phyloP scores from a whole-genome alignment of 2,888 invertebrate species.

The Junonia oenone region DNA sequence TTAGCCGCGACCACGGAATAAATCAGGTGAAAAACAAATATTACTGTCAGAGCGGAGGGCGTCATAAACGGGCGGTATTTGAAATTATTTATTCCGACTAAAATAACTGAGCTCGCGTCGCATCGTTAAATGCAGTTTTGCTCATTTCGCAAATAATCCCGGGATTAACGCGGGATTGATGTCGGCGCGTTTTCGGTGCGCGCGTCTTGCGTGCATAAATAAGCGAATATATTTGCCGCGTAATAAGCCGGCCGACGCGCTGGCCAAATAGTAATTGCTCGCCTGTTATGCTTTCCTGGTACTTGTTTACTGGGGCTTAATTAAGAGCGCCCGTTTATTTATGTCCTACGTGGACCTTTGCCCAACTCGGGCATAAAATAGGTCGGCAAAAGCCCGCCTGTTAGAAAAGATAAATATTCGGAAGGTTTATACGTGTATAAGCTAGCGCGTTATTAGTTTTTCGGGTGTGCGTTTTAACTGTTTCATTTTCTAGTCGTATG shows the following conservation, averaged over 20 bases:
- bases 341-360: conserved; percentile 27
- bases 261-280: conserved; percentile 48
- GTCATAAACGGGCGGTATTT: conserved; percentile 59
- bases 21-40: conserved; percentile 66
- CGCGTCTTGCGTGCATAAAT: conserved; percentile 57
- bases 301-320: conserved; percentile 42
- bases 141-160: conserved; percentile 57
- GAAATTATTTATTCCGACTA: conserved; percentile 49
- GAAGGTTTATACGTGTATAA: conserved; percentile 13
- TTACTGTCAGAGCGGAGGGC: conserved; percentile 54
- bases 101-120: conserved; percentile 51
- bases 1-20: conserved; percentile 46
- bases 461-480: not conserved
- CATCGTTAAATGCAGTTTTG: conserved; percentile 61
- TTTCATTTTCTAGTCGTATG: no score
- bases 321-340: conserved; percentile 38
- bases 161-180: conserved; percentile 63
- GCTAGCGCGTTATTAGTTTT: not conserved
- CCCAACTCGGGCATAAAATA: conserved; percentile 25
- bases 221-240: conserved; percentile 43
- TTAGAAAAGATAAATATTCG: conserved; percentile 33
- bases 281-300: conserved; percentile 48
- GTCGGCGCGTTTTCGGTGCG: conserved; percentile 51
- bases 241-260: conserved; percentile 32
- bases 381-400: conserved; percentile 32